Percentiles rank a stretch among this genome's conserved stretches.
These are phyloP conservation scores for Torymus texanus DNA, from an alignment of 2,888 invertebrate genomes.

Conservation along the genomic window DNA sequence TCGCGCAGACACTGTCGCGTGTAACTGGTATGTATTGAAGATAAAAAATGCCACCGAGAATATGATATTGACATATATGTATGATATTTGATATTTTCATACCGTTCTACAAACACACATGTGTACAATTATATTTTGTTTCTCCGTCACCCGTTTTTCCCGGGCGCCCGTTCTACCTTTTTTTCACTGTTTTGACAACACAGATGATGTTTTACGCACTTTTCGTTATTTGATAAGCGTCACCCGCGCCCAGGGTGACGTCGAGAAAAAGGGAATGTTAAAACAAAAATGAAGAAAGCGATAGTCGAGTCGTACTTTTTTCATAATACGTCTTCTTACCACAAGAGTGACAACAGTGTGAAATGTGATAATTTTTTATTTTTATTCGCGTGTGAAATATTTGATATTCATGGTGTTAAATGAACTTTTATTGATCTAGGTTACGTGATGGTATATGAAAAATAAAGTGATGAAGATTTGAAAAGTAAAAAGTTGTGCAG, in stretches of 20 bases:
- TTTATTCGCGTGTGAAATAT: constrained; percentile 50
- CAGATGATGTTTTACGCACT: constrained; percentile 9
- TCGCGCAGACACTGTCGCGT: constrained; percentile 70
- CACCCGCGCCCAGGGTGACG: constrained; percentile 19
- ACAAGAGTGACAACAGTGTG: constrained; percentile 24
- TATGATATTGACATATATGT: constrained; percentile 9
- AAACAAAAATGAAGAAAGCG: constrained; percentile 17
- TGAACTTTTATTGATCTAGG: constrained; percentile 47
- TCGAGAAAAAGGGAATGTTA: neutral
- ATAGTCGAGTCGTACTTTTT: constrained; percentile 38
- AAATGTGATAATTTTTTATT: constrained; percentile 33
- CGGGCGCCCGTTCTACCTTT: constrained; percentile 4
- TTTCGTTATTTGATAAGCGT: constrained; percentile 24
- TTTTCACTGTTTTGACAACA: constrained; percentile 14
- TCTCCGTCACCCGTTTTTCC: neutral
- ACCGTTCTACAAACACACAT: neutral
- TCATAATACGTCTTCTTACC: constrained; percentile 18
- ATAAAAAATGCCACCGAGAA: constrained; percentile 49
- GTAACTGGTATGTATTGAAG: constrained; percentile 74
- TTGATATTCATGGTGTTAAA: constrained; percentile 40
- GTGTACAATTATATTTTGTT: constrained; percentile 3
- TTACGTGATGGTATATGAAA: constrained; percentile 34
- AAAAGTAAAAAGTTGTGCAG: constrained; percentile 29
- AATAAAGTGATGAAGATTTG: constrained; percentile 42
- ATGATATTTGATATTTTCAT: constrained; percentile 6